Evolutionary conservation across 2,888 invertebrate genomes (phyloP).

Genomic region (Ornithoptera alexandrae): DNA sequence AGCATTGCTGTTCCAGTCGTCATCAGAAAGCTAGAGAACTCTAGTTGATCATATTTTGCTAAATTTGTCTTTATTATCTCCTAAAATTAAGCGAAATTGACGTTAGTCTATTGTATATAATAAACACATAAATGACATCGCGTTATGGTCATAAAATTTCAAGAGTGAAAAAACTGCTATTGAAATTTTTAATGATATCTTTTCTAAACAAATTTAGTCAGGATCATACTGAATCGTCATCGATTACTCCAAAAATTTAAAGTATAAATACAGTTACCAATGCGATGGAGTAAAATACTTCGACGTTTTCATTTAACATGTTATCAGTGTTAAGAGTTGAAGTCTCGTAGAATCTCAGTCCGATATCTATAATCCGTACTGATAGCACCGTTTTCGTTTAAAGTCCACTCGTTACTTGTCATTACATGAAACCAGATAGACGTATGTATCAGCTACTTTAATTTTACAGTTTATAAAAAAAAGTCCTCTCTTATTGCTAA

Average conservation of each 20-base stretch:
- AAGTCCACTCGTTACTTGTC: slow-evolving; percentile 70
- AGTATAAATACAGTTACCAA: not conserved
- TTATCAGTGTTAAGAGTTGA: slow-evolving; percentile 40
- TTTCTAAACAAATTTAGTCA: too few species aligned
- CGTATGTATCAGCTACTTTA: slow-evolving; percentile 52
- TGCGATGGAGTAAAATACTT: not conserved
- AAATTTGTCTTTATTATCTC: too few species aligned
- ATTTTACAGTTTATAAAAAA: slow-evolving; percentile 29
- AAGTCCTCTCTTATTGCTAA: slow-evolving; percentile 31
- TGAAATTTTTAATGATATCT: too few species aligned
- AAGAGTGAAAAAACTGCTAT: too few species aligned
- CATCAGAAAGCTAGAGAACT: too few species aligned
- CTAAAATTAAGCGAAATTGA: too few species aligned
- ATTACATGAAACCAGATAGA: slow-evolving; percentile 68
- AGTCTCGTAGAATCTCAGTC: slow-evolving; percentile 44
- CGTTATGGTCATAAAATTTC: too few species aligned
- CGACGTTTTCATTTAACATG: slow-evolving; percentile 6
- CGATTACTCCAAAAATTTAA: not conserved
- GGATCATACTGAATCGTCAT: too few species aligned
- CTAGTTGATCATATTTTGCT: too few species aligned
- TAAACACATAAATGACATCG: too few species aligned
- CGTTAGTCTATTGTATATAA: too few species aligned
- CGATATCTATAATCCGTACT: slow-evolving; percentile 63
- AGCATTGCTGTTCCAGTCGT: too few species aligned
- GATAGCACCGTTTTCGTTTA: slow-evolving; percentile 64